Conservation (phyloP, 2,888 invertebrate genomes). For the Ormyrus pomaceus region DNA sequence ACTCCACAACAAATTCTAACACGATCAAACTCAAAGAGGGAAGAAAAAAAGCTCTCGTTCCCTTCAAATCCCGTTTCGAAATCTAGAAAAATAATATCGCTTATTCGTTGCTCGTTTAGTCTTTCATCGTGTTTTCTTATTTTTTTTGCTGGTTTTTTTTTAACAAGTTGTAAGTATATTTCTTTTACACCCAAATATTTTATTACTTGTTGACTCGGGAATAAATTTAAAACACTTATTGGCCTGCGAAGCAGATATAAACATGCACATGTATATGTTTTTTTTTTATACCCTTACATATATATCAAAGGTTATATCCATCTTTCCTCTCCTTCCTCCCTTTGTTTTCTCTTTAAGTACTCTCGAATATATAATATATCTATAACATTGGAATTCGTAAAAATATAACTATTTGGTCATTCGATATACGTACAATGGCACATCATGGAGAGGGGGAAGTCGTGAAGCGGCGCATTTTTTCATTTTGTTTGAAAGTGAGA, state of each 20-base stretch:
- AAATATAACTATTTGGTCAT: constrained; percentile 60
- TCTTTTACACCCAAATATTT: constrained; percentile 19
- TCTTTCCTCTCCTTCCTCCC: not conserved
- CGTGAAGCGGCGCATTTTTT: constrained; percentile 23
- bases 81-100: constrained; percentile 61
- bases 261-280: constrained; percentile 23
- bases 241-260: constrained; percentile 41
- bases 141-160: constrained; percentile 17
- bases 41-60: not conserved
- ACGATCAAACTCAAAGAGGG: too few species aligned
- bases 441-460: constrained; percentile 42
- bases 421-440: constrained; percentile 58
- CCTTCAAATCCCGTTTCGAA: constrained; percentile 13
- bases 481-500: constrained; percentile 17
- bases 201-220: constrained; percentile 11
- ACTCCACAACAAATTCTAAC: too few species aligned
- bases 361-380: constrained; percentile 42
- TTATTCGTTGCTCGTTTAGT: constrained; percentile 65
- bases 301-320: constrained; percentile 27
- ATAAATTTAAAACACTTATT: constrained; percentile 32
- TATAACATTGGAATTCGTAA: constrained; percentile 56
- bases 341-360: constrained; percentile 46
- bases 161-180: constrained; percentile 25
- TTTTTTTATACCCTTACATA: constrained; percentile 26
- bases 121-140: constrained; percentile 50